Evolutionary conservation across 2,797 vertebrate genomes (phyloP), one percentile per base, ranked within the genome.

Genomic region (Scyliorhinus canicula): DNA sequence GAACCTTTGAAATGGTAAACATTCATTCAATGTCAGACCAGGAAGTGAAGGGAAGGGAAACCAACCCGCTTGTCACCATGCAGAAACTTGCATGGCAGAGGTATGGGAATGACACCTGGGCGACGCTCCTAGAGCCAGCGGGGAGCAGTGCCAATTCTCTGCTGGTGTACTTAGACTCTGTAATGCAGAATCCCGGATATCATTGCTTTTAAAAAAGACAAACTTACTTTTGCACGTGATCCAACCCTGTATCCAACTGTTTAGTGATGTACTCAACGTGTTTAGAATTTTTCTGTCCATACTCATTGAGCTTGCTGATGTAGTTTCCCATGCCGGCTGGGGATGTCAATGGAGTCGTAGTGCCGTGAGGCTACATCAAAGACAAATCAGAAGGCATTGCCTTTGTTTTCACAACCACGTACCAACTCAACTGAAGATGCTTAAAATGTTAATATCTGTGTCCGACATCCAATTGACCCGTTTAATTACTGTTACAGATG

Each of bases 281-380:
- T 44, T 96, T 0, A 35, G 3, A 95, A 1, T 93, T 96, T 95
- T 95, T 97, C 0, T 97, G 96, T 26, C 96, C 63, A 52, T 97
- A 95, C 85, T 97, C 97, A 96, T 98, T 97, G 8, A 98, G 96
- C 97, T 97, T 98, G 93, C 96, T 95, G 7, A 94, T 95, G 52
- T 95, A 97, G 44, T 97, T 97, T 50, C 35, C 14, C 40, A 95
- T 95, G 69, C 65, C n/a, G 14, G 6, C 95, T 47, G 8, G 82
- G 1, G 65, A 31, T 63, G 69, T 69, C 95, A 86, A 44, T 16
- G 26, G 67, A 19, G 28, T 21, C 0, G 16, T n/a, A 16, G 31
- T 74, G 1, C 35, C 5, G 52, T 7, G 16, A 94, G 93, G 0
- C 93, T 94, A 55, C 65, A 94, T 8, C 14, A 35, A 74, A 94